These are phyloP conservation scores for Petromus typicus DNA, from an alignment of 2,113 vertebrate genomes.

Conservation along the genomic window DNA sequence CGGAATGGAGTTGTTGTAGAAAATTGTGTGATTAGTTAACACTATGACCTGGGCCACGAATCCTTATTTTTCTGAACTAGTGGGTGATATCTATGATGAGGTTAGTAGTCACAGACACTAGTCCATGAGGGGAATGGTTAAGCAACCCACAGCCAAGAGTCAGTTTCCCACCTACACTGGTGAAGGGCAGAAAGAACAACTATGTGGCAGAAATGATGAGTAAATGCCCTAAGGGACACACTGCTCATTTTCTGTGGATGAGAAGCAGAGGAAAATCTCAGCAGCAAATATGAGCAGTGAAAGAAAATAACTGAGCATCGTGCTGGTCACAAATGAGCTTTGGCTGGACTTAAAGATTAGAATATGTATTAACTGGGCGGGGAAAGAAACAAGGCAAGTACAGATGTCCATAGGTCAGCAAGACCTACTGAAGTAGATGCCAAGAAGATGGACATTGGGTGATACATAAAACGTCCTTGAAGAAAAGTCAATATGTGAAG, in stretches of 20 bases:
- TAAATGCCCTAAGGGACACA: not conserved
- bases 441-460: too few species aligned
- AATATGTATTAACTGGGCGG: not conserved
- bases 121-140: not conserved
- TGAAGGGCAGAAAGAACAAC: not conserved
- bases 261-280: not conserved
- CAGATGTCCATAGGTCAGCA: not conserved
- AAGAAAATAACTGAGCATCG: not conserved
- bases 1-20: not conserved
- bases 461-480: too few species aligned
- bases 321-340: not conserved
- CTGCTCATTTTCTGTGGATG: not conserved
- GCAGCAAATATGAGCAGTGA: not conserved
- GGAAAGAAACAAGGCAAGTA: not conserved
- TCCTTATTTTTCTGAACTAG: rapidly evolving
- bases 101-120: not conserved
- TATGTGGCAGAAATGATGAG: rapidly evolving
- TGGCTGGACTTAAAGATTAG: not conserved
- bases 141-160: not conserved
- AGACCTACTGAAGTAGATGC: not conserved
- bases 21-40: not conserved
- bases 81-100: not conserved
- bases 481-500: too few species aligned
- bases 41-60: not conserved
- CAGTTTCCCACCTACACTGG: not conserved